Base-by-base conservation (phyloP, 2,888 invertebrate species). In the Pristionchus japonicus region DNA sequence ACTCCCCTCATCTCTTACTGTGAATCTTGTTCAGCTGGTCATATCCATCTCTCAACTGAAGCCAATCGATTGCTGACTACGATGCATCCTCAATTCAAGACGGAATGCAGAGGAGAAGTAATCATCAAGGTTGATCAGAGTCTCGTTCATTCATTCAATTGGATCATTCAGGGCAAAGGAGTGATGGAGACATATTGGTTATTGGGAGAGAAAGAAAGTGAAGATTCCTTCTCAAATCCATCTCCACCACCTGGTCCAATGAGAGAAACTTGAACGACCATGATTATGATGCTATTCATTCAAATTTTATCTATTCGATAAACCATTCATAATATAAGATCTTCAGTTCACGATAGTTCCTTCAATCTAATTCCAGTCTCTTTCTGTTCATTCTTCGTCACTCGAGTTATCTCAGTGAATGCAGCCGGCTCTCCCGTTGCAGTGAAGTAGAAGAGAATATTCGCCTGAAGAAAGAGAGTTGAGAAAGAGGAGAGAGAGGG, bases 61-160 rank as follows among this genome's bases (percentile, higher is more conserved):
- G 88, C 89, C 11, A 88, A 89, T 67, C 40, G 67, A 31, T 64
- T 88, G 15, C 82, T 89, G 2, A 86, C 20, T 40, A 31, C n/a
- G 40, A 77, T 47, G 80, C 23, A 87, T 80, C 87, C 87, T 17
- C 37, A 61, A 17, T 93, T 91, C 86, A 88, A 88, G 11, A 93
- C 93, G n/a, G 92, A 92, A 70, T 61, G 89, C n/a, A 89, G 93
- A 87, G 93, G 93, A 34, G 93, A 93, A 89, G 91, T 93, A 23
- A 91, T 92, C 17, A 89, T 93, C 70, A 93, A 93, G 89, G 93
- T 90, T 47, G 15, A 1, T 37, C 27, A 15, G 4, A 47, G 23
- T 52, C 1, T 4, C 9, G 11, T n/a, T 37, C 7, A n/a, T 17
- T 23, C 31, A 52, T 20, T 52, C 15, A 47, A 27, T 20, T 13